Evolutionary conservation across 2,888 invertebrate genomes (phyloP), one percentile per base, ranked within the genome.

Genomic region (Sinhomidia bicolor): DNA sequence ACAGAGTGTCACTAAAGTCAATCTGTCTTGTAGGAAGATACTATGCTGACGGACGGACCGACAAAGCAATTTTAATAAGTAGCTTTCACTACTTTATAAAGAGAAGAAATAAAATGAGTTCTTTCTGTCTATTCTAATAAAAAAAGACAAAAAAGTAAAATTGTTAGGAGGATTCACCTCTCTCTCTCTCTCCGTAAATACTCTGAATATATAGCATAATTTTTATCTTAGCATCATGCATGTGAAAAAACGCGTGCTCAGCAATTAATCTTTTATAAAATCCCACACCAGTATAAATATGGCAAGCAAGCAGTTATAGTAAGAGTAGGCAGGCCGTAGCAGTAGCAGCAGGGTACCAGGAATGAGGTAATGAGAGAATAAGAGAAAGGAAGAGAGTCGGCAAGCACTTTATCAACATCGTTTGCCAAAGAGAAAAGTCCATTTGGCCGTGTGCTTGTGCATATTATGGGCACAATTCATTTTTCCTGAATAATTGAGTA

Each of bases 401-500:
- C 68, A 68, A 68, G 36, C 36, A 68, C 68, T 68, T 44, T 74
- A 74, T 44, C 44, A 74, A 47, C 74, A 74, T 44, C 47, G 29
- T 74, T 47, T 51, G 74, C 47, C 74, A 74, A 23, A 74, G 23
- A 51, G 74, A 47, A 44, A 51, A 74, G 44, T 51, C 74, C 47
- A 74, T 74, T 74, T 47, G 44, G 47, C 7, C 29, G 74, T 44
- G 47, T 76, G 76, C 47, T 76, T 76, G 29, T 51, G 76, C 41
- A 71, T 51, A 76, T 54, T 51, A 54, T 32, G 32, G 17, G 32
- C 60, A 60, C 23, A 60, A 60, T 79, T 79, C 79, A 79, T 79
- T 57, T 60, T 60, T 41, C 60, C 12, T 79, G 60, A 79, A 79
- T 79, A 47, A 79, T 79, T 57, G 60, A 79, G 57, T 79, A 36